Conservation (phyloP, 2,113 vertebrate genomes). For the Ranitomeya imitator region DNA sequence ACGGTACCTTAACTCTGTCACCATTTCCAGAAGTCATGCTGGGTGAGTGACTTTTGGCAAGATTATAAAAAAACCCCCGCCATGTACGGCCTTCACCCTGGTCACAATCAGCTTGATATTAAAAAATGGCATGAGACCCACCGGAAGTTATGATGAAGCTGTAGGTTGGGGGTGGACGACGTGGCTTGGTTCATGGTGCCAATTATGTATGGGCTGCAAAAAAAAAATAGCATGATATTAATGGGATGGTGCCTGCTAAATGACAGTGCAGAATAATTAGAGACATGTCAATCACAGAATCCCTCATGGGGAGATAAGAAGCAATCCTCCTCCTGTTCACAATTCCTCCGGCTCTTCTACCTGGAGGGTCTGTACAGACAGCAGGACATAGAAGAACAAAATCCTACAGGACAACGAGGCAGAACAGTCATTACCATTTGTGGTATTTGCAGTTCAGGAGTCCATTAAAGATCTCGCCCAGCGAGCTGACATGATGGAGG, state of each 20-base stretch:
- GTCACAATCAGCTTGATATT: no score
- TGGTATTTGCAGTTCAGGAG: slow-evolving; percentile 94
- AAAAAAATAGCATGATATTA: not conserved
- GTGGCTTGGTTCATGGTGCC: slow-evolving; percentile 99
- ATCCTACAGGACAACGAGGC: no score
- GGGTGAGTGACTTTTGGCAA: not conserved
- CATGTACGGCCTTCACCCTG: no score
- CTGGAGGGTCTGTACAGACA: not conserved
- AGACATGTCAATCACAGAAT: not conserved
- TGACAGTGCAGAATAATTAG: no score
- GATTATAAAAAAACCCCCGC: not conserved
- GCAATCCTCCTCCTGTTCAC: not conserved
- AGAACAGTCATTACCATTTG: slow-evolving; percentile 75
- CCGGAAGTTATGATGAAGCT: slow-evolving; percentile 99
- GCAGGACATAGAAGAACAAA: not conserved
- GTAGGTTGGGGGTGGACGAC: slow-evolving; percentile 93
- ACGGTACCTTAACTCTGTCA: no score
- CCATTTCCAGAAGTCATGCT: no score
- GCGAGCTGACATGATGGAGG: slow-evolving; percentile 91
- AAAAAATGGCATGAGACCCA: slow-evolving; percentile 61
- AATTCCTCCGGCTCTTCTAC: not conserved
- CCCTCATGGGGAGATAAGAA: no score
- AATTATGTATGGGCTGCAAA: slow-evolving; percentile 89
- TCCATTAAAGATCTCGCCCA: slow-evolving; percentile 96
- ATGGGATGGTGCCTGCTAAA: not conserved